These are phyloP conservation scores for Microctenopoma steveboyesi DNA, from an alignment of 2,797 vertebrate genomes.

Conservation along the genomic window DNA sequence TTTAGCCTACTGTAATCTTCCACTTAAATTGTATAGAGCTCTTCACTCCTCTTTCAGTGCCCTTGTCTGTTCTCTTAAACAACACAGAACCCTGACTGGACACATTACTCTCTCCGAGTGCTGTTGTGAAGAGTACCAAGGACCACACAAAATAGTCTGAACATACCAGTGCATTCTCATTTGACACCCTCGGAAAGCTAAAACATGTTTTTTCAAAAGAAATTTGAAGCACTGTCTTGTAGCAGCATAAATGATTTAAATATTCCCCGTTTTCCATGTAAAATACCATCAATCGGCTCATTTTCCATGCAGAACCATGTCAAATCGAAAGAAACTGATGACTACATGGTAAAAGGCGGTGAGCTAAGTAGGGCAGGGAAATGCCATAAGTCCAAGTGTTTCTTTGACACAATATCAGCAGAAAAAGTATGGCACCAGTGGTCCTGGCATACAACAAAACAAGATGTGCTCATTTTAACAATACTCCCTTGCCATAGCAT, in stretches of 20 bases:
- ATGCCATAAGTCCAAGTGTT: background rate
- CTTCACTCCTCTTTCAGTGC: slow-evolving; percentile 36
- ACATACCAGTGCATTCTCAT: slow-evolving; percentile 15
- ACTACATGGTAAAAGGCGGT: slow-evolving; percentile 7
- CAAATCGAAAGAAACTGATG: slow-evolving; percentile 23
- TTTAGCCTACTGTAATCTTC: slow-evolving; percentile 46
- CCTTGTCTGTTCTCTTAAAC: slow-evolving; percentile 31
- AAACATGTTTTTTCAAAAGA: slow-evolving; percentile 19
- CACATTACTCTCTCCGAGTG: slow-evolving; percentile 13
- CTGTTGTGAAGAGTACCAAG: background rate
- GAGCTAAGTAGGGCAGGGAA: slow-evolving; percentile 19
- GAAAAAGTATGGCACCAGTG: slow-evolving; percentile 39
- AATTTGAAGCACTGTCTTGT: background rate
- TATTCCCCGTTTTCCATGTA: background rate
- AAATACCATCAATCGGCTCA: slow-evolving; percentile 4
- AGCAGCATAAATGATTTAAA: slow-evolving; percentile 38
- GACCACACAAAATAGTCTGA: slow-evolving; percentile 6
- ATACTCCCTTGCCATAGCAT: background rate
- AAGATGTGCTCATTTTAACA: background rate
- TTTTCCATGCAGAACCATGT: slow-evolving; percentile 30
- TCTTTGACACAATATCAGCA: slow-evolving; percentile 9
- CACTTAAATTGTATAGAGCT: slow-evolving; percentile 34
- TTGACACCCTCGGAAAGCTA: slow-evolving; percentile 10
- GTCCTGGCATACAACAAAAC: slow-evolving; percentile 6
- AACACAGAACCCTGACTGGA: slow-evolving; percentile 9